Percentiles rank a stretch among this genome's conserved stretches.
phyloP scores from a whole-genome alignment of 2,797 vertebrate species.

The Takifugu rubripes region DNA sequence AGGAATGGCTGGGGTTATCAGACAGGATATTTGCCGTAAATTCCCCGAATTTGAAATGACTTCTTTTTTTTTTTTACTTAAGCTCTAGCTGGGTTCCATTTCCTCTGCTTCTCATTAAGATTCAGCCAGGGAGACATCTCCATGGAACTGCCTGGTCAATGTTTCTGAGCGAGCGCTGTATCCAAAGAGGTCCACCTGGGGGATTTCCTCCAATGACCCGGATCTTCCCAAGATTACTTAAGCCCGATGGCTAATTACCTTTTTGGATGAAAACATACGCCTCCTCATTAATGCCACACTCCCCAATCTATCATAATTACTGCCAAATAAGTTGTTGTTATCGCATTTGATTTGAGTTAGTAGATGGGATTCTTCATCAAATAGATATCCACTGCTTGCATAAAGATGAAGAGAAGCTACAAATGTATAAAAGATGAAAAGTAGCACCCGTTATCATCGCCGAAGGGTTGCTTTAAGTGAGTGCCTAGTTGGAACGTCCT shows the following conservation, averaged over 20 bases:
- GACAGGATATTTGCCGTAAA: slow-evolving; percentile 29
- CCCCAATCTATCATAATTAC: slow-evolving; percentile 72
- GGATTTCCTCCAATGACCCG: slow-evolving; percentile 53
- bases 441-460: not conserved
- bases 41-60: slow-evolving; percentile 19
- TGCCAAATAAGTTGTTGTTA: slow-evolving; percentile 71
- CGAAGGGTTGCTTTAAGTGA: not conserved
- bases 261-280: slow-evolving; percentile 68
- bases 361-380: slow-evolving; percentile 29
- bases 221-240: slow-evolving; percentile 52
- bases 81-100: slow-evolving; percentile 12
- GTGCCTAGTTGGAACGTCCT: not conserved
- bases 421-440: not conserved
- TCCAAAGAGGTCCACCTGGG: slow-evolving; percentile 46
- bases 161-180: slow-evolving; percentile 40
- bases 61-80: slow-evolving; percentile 1
- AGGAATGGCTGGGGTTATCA: slow-evolving; percentile 25
- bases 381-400: slow-evolving; percentile 7
- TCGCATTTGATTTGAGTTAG: slow-evolving; percentile 65
- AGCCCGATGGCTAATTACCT: slow-evolving; percentile 69
- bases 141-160: slow-evolving; percentile 57
- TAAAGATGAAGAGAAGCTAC: not conserved
- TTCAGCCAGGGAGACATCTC: slow-evolving; percentile 39
- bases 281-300: slow-evolving; percentile 67
- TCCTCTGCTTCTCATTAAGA: slow-evolving; percentile 40